Evolutionary conservation across 2,888 invertebrate genomes (phyloP).

Genomic region (Liopterus haemorrhoidalis): DNA sequence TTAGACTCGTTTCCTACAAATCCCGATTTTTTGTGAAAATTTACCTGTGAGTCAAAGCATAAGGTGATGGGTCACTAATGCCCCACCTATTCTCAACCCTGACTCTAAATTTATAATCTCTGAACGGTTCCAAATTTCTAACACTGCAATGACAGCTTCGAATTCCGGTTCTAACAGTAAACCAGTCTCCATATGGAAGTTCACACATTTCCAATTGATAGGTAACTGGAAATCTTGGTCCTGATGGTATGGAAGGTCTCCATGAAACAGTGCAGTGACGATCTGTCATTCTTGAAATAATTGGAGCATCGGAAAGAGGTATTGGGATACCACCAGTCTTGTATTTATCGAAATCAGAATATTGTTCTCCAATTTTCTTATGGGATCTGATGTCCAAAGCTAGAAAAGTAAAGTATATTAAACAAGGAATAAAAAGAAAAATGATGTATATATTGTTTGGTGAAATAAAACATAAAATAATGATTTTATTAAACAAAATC

Average conservation of each 20-base stretch:
- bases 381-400: slow-evolving; percentile 63
- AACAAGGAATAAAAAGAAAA: too few species aligned
- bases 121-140: slow-evolving; percentile 81
- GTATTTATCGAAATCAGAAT: slow-evolving; percentile 76
- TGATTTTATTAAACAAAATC: too few species aligned
- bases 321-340: slow-evolving; percentile 78
- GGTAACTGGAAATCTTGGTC: slow-evolving; percentile 82
- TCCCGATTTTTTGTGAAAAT: not conserved
- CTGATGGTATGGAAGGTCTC: slow-evolving; percentile 87
- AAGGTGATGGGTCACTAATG: slow-evolving; percentile 92
- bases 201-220: slow-evolving; percentile 95
- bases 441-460: not conserved
- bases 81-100: slow-evolving; percentile 96
- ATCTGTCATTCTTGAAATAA: slow-evolving; percentile 88
- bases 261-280: slow-evolving; percentile 83
- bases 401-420: slow-evolving; percentile 37
- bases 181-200: slow-evolving; percentile 89
- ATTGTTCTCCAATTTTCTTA: slow-evolving; percentile 69
- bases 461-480: too few species aligned
- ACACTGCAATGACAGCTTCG: slow-evolving; percentile 87
- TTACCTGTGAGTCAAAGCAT: slow-evolving; percentile 67
- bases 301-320: slow-evolving; percentile 83
- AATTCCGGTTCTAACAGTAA: slow-evolving; percentile 75
- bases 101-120: slow-evolving; percentile 92
- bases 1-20: not conserved